Percentiles rank a stretch among this genome's conserved stretches.
phyloP scores from a whole-genome alignment of 2,888 invertebrate species.

The Saturnia japonica region DNA sequence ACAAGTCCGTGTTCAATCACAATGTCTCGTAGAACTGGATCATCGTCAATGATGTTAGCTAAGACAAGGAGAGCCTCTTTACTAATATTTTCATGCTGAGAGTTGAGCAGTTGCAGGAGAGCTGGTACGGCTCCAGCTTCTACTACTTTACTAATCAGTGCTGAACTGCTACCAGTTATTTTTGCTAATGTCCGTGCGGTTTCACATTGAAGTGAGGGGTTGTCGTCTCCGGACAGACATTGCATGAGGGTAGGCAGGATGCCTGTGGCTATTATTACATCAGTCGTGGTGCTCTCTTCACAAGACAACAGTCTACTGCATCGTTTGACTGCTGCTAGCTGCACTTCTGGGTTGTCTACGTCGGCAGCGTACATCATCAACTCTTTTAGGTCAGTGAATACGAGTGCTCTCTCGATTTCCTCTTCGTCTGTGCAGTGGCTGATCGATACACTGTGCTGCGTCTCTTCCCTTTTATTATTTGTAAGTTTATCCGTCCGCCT shows the following conservation, averaged over 20 bases:
- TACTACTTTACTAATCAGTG: constrained; percentile 95
- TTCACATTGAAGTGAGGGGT: constrained; percentile 96
- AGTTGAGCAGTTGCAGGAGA: constrained; percentile 94
- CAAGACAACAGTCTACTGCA: constrained; percentile 97
- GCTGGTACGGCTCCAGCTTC: constrained; percentile 97
- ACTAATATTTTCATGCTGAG: constrained; percentile 97
- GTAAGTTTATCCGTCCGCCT: too few relatives aligned
- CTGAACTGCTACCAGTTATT: constrained; percentile 96
- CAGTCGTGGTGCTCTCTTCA: constrained; percentile 99
- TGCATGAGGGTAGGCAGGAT: constrained; percentile 66
- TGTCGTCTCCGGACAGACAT: constrained; percentile 93
- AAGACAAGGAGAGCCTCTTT: constrained; percentile 99
- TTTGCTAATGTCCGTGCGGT: constrained; percentile 99
- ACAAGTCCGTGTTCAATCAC: constrained; percentile 87
- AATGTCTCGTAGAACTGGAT: constrained; percentile 79
- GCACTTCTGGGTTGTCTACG: constrained; percentile 88
- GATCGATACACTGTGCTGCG: too few relatives aligned
- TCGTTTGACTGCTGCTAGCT: constrained; percentile 95
- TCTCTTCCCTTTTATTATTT: too few relatives aligned
- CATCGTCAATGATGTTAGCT: constrained; percentile 92
- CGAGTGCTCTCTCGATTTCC: too few relatives aligned
- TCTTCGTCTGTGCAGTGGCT: too few relatives aligned
- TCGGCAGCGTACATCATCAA: constrained; percentile 94
- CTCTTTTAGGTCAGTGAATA: constrained; percentile 85
- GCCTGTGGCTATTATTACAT: constrained; percentile 95